These are phyloP conservation scores for Brienomyrus longianalis DNA, from an alignment of 2,113 vertebrate genomes.

Conservation along the genomic window DNA sequence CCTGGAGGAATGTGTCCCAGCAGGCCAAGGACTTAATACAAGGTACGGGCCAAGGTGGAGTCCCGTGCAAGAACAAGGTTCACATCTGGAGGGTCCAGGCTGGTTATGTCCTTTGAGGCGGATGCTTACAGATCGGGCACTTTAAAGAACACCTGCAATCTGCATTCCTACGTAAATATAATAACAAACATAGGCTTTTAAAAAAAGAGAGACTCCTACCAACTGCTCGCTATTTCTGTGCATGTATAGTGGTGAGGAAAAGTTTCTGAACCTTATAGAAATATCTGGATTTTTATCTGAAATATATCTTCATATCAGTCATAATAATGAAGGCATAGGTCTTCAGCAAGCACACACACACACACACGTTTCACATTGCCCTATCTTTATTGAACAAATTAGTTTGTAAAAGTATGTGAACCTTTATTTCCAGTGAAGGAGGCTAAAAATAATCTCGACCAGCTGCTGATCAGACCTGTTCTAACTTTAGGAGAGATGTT, in stretches of 20 bases:
- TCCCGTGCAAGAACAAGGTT: not conserved
- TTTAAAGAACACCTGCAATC: not conserved
- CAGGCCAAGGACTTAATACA: slow-evolving; percentile 95
- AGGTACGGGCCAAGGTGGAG: slow-evolving; percentile 56
- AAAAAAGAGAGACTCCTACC: not conserved
- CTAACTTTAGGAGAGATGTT: not conserved
- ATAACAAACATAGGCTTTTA: not conserved
- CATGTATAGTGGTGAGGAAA: not conserved
- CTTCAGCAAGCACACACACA: not conserved
- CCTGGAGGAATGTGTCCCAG: slow-evolving; percentile 92
- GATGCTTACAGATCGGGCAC: not conserved
- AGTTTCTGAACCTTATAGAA: not conserved
- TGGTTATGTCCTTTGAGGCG: not conserved
- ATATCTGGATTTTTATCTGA: not conserved
- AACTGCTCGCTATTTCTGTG: not conserved
- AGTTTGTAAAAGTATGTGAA: not conserved
- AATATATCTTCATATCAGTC: not conserved
- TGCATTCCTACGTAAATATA: not conserved
- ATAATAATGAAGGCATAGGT: not conserved
- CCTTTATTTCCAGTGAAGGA: not conserved
- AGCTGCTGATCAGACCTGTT: not conserved
- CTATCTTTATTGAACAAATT: not conserved
- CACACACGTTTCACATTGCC: not conserved
- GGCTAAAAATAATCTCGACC: not conserved
- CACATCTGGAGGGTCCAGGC: not conserved